Base-by-base conservation (phyloP, 2,888 invertebrate species). In the Ornithoptera priamus region DNA sequence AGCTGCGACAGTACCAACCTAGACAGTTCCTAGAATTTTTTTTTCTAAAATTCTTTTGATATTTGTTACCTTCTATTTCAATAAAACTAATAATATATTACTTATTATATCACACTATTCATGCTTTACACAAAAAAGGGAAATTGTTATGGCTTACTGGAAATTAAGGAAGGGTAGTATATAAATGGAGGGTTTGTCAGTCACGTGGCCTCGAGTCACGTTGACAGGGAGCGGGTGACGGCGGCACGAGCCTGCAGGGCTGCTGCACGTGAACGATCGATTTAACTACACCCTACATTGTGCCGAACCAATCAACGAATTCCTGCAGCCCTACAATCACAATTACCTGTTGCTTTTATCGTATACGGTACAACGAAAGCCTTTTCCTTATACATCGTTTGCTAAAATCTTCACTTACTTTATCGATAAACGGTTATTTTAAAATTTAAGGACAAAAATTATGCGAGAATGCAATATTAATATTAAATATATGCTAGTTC, bases 221-320 rank as follows among this genome's bases (percentile, higher is more conserved):
- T 66, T 67, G 61, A 15, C 53, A 5, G 53, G n/a, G 6, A n/a
- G 12, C 17, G 56, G 53, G 50, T 65, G 68, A 30, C 66, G 70
- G 71, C 61, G 69, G 65, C 46, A 64, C 67, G 73, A 68, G 74
- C 71, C 67, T 77, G 80, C 78, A 80, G 73, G 74, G 71, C 69
- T 71, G 72, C 71, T 82, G 82, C 85, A 83, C 85, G 85, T 84
- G 84, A 75, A 78, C 70, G 61, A 72, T 72, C 71, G 72, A 72
- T 71, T 67, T 60, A 64, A 60, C 65, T 30, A 62, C 58, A 46
- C 24, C 68, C 68, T 68, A 69, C 69, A 42, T 71, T 60, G 65
- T 65, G 58, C 57, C 42, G 60, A 50, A 66, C 46, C 60, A 56
- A 20, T 62, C 42, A 39, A 69, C 67, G 59, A 63, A 69, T 69